Conservation (phyloP, 2,113 vertebrate genomes). For the Gopherus evgoodei region DNA sequence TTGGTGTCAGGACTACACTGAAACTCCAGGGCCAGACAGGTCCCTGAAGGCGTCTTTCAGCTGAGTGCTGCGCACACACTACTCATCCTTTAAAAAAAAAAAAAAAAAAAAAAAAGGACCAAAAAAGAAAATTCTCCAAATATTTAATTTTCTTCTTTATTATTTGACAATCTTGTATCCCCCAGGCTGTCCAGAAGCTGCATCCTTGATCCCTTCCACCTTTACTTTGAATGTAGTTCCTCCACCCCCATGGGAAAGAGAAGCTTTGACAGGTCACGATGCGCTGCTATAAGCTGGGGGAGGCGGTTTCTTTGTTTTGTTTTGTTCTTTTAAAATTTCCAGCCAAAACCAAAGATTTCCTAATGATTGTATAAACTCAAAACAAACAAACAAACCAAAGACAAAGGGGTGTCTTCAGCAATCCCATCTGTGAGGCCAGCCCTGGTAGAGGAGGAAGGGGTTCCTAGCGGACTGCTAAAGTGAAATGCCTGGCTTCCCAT, state of each 20-base stretch:
- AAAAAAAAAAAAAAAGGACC: conserved; percentile 18
- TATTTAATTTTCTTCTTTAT: conserved; percentile 82
- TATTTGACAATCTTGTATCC: conserved; percentile 86
- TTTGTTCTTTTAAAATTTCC: conserved; percentile 86
- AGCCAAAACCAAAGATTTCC: conserved; percentile 92
- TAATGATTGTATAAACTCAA: conserved; percentile 92
- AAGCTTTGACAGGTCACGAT: conserved; percentile 79
- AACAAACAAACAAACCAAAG: conserved; percentile 90
- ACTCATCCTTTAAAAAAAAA: conserved; percentile 54
- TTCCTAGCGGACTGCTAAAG: background rate
- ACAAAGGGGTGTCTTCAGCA: conserved; percentile 81
- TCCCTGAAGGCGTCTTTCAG: conserved; percentile 29
- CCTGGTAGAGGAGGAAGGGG: background rate
- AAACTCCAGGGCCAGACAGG: conserved; percentile 44
- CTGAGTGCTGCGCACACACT: conserved; percentile 55
- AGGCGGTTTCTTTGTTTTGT: conserved; percentile 85
- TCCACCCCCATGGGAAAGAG: conserved; percentile 60
- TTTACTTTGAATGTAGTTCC: conserved; percentile 86
- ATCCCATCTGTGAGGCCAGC: conserved; percentile 66
- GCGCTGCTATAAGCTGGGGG: conserved; percentile 82
- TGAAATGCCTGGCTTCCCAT: background rate
- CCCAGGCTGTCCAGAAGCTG: conserved; percentile 75
- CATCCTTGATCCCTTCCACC: conserved; percentile 71
- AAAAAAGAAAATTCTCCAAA: conserved; percentile 66
- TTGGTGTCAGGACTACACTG: background rate